Evolutionary conservation across 1,140 invertebrate species (phyloP).

Genomic region (Drosophila santomea): DNA sequence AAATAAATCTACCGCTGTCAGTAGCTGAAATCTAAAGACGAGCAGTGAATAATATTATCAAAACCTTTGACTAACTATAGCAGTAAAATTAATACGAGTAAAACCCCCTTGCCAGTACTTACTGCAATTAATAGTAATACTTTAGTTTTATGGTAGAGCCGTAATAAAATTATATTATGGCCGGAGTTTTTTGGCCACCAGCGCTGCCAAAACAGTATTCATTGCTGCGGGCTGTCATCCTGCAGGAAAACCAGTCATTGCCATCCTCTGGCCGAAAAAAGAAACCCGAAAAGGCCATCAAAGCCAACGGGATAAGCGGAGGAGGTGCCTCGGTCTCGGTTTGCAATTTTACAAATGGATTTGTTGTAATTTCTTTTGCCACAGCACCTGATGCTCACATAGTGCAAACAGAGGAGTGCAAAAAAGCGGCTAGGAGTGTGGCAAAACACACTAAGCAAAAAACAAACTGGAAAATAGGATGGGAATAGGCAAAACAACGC

Average conservation of each 20-base stretch:
- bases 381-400: constrained; percentile 78
- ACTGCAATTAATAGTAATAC: no score
- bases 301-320: constrained; percentile 69
- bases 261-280: constrained; percentile 28
- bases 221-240: constrained; percentile 3
- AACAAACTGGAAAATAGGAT: constrained; percentile 63
- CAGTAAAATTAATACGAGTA: no score
- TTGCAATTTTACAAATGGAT: constrained; percentile 83
- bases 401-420: constrained; percentile 52
- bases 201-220: constrained; percentile 4
- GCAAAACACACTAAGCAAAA: constrained; percentile 36
- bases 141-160: no score
- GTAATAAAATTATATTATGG: no score
- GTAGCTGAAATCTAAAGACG: no score
- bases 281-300: constrained; percentile 50
- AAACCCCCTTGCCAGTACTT: no score
- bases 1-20: no score
- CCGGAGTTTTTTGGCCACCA: background rate
- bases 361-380: constrained; percentile 83
- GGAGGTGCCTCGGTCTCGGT: constrained; percentile 66
- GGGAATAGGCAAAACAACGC: constrained; percentile 49
- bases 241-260: constrained; percentile 10
- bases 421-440: constrained; percentile 24
- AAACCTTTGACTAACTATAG: no score
- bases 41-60: no score